Evolutionary conservation across 2,888 invertebrate species (phyloP), one percentile per base, ranked within the genome.

Genomic region (Hirtodrosophila duncani): DNA sequence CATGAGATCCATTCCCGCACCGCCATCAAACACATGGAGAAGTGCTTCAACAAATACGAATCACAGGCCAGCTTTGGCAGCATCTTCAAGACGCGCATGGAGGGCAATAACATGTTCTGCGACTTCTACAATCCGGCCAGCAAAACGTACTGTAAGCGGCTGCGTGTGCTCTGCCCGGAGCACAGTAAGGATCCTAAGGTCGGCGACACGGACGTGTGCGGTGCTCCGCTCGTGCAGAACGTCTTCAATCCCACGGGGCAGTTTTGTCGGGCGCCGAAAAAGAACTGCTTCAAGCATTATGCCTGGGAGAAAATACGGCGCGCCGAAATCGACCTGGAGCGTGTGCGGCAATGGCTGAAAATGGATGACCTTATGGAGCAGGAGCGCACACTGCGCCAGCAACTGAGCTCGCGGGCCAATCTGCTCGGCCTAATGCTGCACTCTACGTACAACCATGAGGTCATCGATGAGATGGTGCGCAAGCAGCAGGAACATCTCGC

Each of bases 21-120:
- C 0, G 98, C 97, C 0, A 91, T 98, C 11, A 95, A 95, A 78
- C 99, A 99, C 83, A 97, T 99, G 96, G 98, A 98, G 88, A 97
- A 97, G 85, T 99, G 98, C 86, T 99, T 97, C 87, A 94, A 96
- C 66, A 98, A 98, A 91, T 96, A 97, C 86, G 99, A 99, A 87
- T 96, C 97, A 33, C 97, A 98, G 87, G 95, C 98, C 1, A 97
- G 97, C 0, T 98, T 98, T 87, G 98, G 98, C 7, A 97, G 97
- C 14, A 91, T 96, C 30, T 97, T 96, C 82, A 94, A 97, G 85
- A 98, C 98, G 0, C 89, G 95, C 45, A 97, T 98, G 74, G 98
- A 98, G 86, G 95, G 94, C 0, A 96, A 95, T 87, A 96, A 96
- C 71, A 96, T 99, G 93, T 99, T 99, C 87, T 99, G 99, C 85